Conservation (phyloP, 2,113 vertebrate genomes). For the Pygoscelis antarcticus region DNA sequence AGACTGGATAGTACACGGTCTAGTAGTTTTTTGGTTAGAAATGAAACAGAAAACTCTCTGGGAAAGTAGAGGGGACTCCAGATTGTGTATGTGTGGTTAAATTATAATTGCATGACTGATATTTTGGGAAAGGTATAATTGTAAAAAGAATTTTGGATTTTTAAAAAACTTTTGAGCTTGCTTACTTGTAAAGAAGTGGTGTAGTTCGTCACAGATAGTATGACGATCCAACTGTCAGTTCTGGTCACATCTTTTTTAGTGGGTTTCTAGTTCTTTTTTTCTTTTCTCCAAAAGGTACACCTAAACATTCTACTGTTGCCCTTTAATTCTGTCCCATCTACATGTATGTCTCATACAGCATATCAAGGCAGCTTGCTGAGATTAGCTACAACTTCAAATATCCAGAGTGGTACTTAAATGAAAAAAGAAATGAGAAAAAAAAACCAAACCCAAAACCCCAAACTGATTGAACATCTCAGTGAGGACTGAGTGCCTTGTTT, state of each 20-base stretch:
- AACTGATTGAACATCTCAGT: not conserved
- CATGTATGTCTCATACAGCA: not conserved
- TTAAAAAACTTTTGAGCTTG: not conserved
- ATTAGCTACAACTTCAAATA: not conserved
- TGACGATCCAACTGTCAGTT: not conserved
- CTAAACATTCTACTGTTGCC: not conserved
- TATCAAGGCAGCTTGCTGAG: not conserved
- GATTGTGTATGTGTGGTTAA: not conserved
- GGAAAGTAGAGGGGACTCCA: not conserved
- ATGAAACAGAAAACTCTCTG: not conserved
- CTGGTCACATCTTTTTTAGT: not conserved
- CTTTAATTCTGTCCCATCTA: not conserved
- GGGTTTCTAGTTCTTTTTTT: not conserved
- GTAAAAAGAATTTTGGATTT: not conserved
- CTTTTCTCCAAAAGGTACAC: not conserved
- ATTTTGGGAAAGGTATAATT: not conserved
- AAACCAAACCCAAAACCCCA: not conserved
- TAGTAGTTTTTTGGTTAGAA: not conserved
- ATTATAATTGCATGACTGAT: not conserved
- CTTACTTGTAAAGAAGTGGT: not conserved
- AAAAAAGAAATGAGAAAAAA: not conserved
- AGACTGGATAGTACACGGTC: not conserved
- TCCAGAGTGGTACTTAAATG: not conserved
- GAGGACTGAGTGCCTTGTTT: not conserved
- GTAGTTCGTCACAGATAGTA: not conserved